Evolutionary conservation across 2,113 vertebrate genomes (phyloP), one percentile per base, ranked within the genome.

Genomic region (Carollia perspicillata): DNA sequence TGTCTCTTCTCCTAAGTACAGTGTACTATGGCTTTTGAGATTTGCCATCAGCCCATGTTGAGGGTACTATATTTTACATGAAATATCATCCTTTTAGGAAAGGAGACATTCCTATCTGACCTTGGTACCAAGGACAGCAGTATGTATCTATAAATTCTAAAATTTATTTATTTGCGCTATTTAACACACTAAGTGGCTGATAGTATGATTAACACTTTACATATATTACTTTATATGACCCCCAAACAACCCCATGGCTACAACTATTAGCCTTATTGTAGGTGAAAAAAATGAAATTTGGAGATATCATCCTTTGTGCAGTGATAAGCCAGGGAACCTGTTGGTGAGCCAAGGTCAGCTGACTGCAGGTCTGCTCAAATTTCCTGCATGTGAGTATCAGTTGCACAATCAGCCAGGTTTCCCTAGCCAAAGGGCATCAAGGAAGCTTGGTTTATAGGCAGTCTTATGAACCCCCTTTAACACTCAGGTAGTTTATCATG

Each of bases 361-460:
- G 8, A 28, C 8, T 1, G 5, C 11, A 6, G 28, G 35, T 35
- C 47, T 26, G 9, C 37, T 23, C 2, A 35, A 2, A 6, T 51
- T 58, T 10, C 16, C n/a, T 20, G 0, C 30, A 3, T 16, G 6
- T 35, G 33, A 55, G 35, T 23, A 4, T 28, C 2, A 4, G 17
- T 3, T 1, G 0, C 23, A 13, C 13, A 13, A 3, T 0, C 23
- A 49, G 74, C 42, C 20, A 30, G 33, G 20, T 2, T 55, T 35
- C 72, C 26, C 66, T 60, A 30, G n/a, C 9, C 14, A 20, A 30
- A 4, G 30, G 79, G 12, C 42, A 26, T 10, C 5, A 0, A 65
- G 51, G 71, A 77, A 37, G 3, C 44, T 26, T 26, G 8, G n/a
- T 33, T 55, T 12, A 17, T 1, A 12, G 30, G 37, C 75, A 28